These are phyloP conservation scores for Drosophila yakuba DNA, from an alignment of 1,140 invertebrate genomes.

Conservation along the genomic window DNA sequence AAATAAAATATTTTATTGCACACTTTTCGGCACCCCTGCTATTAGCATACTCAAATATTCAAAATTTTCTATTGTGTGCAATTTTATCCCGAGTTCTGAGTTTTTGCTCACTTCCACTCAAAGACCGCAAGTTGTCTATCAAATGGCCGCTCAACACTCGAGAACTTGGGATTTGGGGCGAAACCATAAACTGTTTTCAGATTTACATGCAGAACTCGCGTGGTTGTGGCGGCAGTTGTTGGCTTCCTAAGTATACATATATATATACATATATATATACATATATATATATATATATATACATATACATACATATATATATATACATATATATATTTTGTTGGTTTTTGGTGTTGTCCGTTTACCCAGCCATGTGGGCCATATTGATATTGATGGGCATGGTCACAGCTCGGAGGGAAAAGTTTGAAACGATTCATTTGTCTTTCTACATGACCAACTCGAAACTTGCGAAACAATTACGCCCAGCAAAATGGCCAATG, in stretches of 20 bases:
- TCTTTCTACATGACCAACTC: conserved; percentile 54
- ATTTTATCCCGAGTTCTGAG: conserved; percentile 1
- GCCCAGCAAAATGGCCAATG: conserved; percentile 57
- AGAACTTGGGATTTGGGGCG: conserved; percentile 69
- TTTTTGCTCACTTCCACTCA: conserved; percentile 14
- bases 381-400: conserved; percentile 12
- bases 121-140: conserved; percentile 76
- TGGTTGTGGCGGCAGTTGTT: conserved; percentile 63
- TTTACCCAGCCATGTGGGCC: background rate
- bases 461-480: conserved; percentile 72
- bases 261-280: background rate
- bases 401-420: conserved; percentile 8
- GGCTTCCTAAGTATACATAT: background rate
- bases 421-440: conserved; percentile 68
- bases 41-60: background rate
- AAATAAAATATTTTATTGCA: background rate
- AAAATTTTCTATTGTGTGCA: background rate
- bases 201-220: conserved; percentile 68
- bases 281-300: background rate
- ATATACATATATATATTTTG: conserved; percentile 1
- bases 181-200: conserved; percentile 75
- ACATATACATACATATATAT: background rate
- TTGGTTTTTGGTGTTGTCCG: conserved; percentile 1
- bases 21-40: background rate
- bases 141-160: conserved; percentile 62